A percentile compares a stretch with the other conserved stretches of the same genome.
Evolutionary conservation across 2,113 vertebrate genomes (phyloP).

Genomic region (Agapornis roseicollis): DNA sequence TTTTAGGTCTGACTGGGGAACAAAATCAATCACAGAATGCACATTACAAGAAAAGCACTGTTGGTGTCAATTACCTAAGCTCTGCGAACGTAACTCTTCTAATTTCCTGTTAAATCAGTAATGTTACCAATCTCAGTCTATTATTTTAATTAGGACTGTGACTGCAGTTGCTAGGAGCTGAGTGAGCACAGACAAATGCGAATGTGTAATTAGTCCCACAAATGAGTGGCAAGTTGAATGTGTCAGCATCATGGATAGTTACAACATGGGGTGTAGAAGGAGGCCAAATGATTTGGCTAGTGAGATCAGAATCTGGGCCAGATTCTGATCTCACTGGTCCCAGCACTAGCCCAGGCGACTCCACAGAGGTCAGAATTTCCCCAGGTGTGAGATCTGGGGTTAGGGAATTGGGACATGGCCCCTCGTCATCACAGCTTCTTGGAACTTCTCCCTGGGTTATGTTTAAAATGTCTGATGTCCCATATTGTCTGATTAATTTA

Average conservation of each 20-base stretch:
- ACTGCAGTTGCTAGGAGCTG: constrained; percentile 70
- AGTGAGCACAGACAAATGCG: constrained; percentile 66
- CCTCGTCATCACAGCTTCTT: neutral
- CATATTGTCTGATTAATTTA: neutral
- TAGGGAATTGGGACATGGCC: neutral
- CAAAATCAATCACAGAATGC: constrained; percentile 70
- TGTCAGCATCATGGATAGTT: constrained; percentile 55
- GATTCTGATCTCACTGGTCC: constrained; percentile 16
- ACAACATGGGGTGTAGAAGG: constrained; percentile 10
- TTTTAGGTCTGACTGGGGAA: constrained; percentile 67
- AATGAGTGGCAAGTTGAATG: constrained; percentile 66
- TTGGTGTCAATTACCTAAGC: constrained; percentile 75
- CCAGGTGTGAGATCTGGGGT: neutral
- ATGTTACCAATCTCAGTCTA: constrained; percentile 73
- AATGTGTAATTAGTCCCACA: constrained; percentile 70
- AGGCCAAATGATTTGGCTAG: neutral
- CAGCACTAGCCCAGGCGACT: neutral
- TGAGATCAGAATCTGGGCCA: neutral
- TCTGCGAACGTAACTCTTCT: constrained; percentile 71
- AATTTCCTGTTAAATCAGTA: constrained; percentile 79
- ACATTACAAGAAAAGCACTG: constrained; percentile 70
- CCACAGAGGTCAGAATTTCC: neutral
- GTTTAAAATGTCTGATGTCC: constrained; percentile 22
- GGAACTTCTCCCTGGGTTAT: constrained; percentile 18
- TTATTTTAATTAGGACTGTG: constrained; percentile 77